Evolutionary conservation across 2,888 invertebrate species (phyloP).

Genomic region (Oegoconia quadripuncta): DNA sequence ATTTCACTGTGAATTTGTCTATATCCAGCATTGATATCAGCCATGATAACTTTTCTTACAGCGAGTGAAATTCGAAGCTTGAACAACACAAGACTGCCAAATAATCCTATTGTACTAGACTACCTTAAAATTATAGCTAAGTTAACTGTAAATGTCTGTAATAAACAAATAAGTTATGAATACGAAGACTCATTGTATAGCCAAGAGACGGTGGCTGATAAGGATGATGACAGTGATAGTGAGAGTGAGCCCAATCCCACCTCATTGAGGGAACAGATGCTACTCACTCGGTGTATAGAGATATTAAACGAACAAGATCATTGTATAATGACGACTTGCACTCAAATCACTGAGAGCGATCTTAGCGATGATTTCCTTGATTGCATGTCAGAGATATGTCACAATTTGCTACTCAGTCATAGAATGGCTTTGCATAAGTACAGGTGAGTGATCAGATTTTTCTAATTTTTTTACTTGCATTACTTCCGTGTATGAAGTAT

Average conservation of each 20-base stretch:
- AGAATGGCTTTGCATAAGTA: constrained; percentile 91
- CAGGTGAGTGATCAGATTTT: constrained; percentile 79
- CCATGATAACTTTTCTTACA: constrained; percentile 53
- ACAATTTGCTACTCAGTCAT: constrained; percentile 89
- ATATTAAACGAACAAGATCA: constrained; percentile 81
- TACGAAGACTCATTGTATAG: constrained; percentile 69
- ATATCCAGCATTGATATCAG: too few relatives aligned
- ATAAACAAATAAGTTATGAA: constrained; percentile 64
- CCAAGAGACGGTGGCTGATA: constrained; percentile 68
- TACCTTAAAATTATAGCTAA: constrained; percentile 68
- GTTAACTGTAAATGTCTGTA: constrained; percentile 63
- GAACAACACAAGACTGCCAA: constrained; percentile 77
- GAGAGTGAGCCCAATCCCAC: constrained; percentile 73
- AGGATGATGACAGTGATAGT: constrained; percentile 79
- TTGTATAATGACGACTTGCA: constrained; percentile 58
- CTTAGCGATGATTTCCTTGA: constrained; percentile 79
- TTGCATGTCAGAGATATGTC: constrained; percentile 87
- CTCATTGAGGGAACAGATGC: constrained; percentile 62
- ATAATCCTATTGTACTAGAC: constrained; percentile 62
- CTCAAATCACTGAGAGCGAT: constrained; percentile 73
- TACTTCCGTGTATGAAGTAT: neutral
- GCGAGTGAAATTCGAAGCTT: constrained; percentile 68
- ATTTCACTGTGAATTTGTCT: too few relatives aligned
- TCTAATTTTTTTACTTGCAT: neutral
- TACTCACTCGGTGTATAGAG: constrained; percentile 79